A percentile compares a stretch with the other conserved stretches of the same genome.
Conservation (phyloP, 2,888 invertebrate genomes). For the Idaea biselata region DNA sequence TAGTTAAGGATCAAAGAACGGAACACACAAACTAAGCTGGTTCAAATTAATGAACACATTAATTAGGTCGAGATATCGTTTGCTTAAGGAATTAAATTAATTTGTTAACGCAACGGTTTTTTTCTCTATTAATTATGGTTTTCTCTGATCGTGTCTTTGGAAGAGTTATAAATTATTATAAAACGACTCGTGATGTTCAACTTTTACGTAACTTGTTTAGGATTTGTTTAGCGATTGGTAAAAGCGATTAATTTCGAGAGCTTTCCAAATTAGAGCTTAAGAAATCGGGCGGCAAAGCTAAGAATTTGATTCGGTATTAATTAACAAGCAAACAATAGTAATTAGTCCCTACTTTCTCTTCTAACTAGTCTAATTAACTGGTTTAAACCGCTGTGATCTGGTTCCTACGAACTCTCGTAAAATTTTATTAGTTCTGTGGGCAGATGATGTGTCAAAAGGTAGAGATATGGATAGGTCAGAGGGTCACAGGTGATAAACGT, state of each 20-base stretch:
- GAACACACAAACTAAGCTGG: neutral
- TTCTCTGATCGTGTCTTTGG: neutral
- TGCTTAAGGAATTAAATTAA: neutral
- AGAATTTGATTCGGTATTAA: conserved; percentile 15
- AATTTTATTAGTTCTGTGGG: conserved; percentile 49
- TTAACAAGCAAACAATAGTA: conserved; percentile 22
- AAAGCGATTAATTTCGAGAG: neutral
- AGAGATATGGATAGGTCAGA: conserved; percentile 5
- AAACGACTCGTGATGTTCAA: neutral
- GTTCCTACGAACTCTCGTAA: conserved; percentile 57
- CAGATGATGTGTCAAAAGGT: conserved; percentile 37
- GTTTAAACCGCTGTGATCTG: conserved; percentile 37
- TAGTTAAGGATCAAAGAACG: conserved; percentile 1
- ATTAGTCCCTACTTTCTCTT: conserved; percentile 32
- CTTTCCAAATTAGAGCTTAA: conserved; percentile 1
- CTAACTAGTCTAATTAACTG: conserved; percentile 26
- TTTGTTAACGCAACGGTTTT: neutral
- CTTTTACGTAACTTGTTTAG: neutral
- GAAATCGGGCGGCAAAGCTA: conserved; percentile 4
- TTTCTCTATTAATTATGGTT: neutral
- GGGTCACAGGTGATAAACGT: neutral
- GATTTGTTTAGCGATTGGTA: neutral
- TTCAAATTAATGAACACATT: neutral
- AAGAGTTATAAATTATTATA: neutral
- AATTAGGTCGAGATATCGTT: neutral